Percentiles rank a stretch among this genome's conserved stretches.
Evolutionary conservation across 2,888 invertebrate genomes (phyloP).

Genomic region (Hemaris fuciformis): DNA sequence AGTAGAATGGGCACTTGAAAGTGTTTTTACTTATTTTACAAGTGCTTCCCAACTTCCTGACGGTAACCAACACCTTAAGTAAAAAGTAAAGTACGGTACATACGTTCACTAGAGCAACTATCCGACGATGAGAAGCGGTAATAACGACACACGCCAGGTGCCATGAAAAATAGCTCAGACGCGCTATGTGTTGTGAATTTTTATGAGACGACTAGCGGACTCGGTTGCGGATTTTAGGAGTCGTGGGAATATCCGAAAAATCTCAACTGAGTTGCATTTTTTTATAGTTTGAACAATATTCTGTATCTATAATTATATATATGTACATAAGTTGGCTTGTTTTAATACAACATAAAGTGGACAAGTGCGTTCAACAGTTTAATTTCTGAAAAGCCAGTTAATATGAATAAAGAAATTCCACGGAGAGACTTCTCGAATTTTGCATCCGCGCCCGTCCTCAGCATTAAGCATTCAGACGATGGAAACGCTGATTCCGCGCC

Average conservation of each 20-base stretch:
- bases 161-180: slow-evolving; percentile 12
- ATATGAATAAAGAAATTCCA: not conserved
- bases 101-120: not conserved
- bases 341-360: too few relatives aligned
- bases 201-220: slow-evolving; percentile 11
- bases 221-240: slow-evolving; percentile 11
- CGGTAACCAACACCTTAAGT: not conserved
- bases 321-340: too few relatives aligned
- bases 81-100: not conserved
- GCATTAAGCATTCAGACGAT: not conserved
- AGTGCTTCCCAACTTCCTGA: not conserved
- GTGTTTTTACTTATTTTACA: not conserved
- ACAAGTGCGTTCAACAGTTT: too few relatives aligned
- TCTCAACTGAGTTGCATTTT: not conserved
- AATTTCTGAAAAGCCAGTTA: too few relatives aligned
- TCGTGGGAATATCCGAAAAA: not conserved
- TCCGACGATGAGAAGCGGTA: not conserved
- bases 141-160: not conserved
- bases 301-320: too few relatives aligned
- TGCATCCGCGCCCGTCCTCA: not conserved
- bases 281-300: not conserved
- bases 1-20: not conserved
- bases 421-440: not conserved
- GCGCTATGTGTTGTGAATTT: slow-evolving; percentile 14
- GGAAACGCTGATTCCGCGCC: not conserved